Evolutionary conservation across 1,140 invertebrate genomes (phyloP).

Genomic region (Hirudo medicinalis): DNA sequence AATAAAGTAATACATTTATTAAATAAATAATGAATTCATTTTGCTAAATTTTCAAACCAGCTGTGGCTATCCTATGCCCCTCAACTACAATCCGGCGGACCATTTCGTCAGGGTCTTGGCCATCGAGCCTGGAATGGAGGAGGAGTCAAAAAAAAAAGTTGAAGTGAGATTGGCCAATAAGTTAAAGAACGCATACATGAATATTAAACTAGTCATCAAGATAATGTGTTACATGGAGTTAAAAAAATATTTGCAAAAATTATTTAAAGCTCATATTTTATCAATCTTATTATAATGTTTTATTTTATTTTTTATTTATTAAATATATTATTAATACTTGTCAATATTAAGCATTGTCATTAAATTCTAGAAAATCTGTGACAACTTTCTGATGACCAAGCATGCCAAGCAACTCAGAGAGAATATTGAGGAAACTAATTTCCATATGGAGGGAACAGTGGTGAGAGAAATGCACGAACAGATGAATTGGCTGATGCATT

Average conservation of each 20-base stretch:
- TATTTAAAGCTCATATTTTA: no score
- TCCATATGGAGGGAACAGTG: neutral
- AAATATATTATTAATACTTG: no score
- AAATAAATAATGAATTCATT: no score
- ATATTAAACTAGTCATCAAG: no score
- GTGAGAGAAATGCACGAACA: neutral
- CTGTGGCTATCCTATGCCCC: constrained; percentile 42
- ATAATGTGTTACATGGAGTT: no score
- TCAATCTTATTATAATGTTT: no score
- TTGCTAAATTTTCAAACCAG: constrained; percentile 27
- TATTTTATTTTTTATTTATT: no score
- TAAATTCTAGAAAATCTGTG: constrained; percentile 53
- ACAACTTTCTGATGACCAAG: constrained; percentile 55
- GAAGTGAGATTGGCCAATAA: constrained; percentile 16
- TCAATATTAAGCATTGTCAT: no score
- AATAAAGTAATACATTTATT: neutral
- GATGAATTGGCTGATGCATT: neutral
- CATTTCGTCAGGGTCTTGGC: constrained; percentile 83
- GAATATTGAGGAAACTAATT: constrained; percentile 22
- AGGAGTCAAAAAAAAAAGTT: constrained; percentile 40
- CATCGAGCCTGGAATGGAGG: constrained; percentile 66
- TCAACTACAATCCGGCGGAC: constrained; percentile 87
- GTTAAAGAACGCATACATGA: no score
- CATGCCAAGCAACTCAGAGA: constrained; percentile 40
- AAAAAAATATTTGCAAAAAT: no score